Conservation (phyloP, 1,140 invertebrate genomes). For the Venturia canescens region DNA sequence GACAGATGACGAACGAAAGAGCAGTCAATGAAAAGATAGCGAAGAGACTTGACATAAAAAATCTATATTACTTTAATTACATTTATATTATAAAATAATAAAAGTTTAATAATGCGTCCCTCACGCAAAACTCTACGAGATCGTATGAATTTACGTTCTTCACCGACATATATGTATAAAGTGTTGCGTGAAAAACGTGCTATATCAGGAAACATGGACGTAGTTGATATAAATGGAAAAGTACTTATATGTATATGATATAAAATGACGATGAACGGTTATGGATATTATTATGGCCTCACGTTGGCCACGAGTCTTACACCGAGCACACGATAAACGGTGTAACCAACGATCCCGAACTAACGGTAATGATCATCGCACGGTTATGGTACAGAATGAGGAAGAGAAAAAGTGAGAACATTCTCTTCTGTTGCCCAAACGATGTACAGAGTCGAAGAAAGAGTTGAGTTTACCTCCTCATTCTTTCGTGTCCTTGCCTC, state of each 20-base stretch:
- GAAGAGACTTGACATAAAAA: too few relatives aligned
- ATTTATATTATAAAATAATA: too few relatives aligned
- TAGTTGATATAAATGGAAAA: neutral
- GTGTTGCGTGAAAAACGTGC: neutral
- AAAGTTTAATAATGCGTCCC: too few relatives aligned
- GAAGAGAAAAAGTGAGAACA: neutral
- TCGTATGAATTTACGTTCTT: too few relatives aligned
- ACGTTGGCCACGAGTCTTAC: constrained; percentile 22
- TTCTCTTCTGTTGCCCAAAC: constrained; percentile 25
- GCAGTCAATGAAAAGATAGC: too few relatives aligned
- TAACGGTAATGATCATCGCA: constrained; percentile 39
- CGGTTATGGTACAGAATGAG: constrained; percentile 24
- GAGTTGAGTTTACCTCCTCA: neutral
- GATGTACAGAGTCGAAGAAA: neutral
- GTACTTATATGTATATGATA: neutral
- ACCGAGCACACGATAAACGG: neutral
- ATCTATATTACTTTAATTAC: too few relatives aligned
- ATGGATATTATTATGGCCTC: constrained; percentile 40
- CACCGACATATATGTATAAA: too few relatives aligned
- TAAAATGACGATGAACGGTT: constrained; percentile 27
- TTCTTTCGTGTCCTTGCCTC: neutral
- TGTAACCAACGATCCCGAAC: constrained; percentile 41
- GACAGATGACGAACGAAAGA: too few relatives aligned
- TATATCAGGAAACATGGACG: neutral
- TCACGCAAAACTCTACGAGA: too few relatives aligned